Percentiles rank a stretch among this genome's conserved stretches.
Conservation (phyloP, 2,888 invertebrate genomes). For the Prosopocoilus inquinatus region DNA sequence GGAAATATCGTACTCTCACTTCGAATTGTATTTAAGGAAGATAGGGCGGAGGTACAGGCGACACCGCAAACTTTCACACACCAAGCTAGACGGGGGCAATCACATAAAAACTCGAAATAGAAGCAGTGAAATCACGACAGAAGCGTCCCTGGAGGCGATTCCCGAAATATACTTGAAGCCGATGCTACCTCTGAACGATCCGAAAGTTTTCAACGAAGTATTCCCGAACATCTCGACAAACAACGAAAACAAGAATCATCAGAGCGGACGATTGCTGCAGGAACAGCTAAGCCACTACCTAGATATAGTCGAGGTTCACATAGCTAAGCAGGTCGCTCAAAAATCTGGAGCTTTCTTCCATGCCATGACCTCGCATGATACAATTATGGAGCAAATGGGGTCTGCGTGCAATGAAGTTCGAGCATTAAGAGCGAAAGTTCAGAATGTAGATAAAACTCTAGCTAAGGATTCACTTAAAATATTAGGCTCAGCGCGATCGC, state of each 20-base stretch:
- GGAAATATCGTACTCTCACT: conserved; percentile 78
- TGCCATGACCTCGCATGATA: conserved; percentile 97
- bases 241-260: conserved; percentile 42
- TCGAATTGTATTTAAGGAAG: conserved; percentile 83
- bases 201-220: conserved; percentile 79
- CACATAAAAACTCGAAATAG: conserved; percentile 32
- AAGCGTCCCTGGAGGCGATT: conserved; percentile 55
- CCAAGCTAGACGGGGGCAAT: conserved; percentile 35
- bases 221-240: conserved; percentile 64
- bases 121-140: conserved; percentile 33
- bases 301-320: conserved; percentile 92
- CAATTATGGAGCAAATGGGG: conserved; percentile 92
- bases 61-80: conserved; percentile 56
- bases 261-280: conserved; percentile 69
- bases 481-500: conserved; percentile 66
- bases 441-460: conserved; percentile 72
- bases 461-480: conserved; percentile 79
- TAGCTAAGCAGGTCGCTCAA: conserved; percentile 88
- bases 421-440: conserved; percentile 71
- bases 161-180: conserved; percentile 84
- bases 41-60: conserved; percentile 66
- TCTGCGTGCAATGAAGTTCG: conserved; percentile 76
- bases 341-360: conserved; percentile 97
- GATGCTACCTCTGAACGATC: conserved; percentile 75
- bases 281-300: conserved; percentile 92